Conservation (phyloP, 2,888 invertebrate species). For the Leptothorax acervorum region DNA sequence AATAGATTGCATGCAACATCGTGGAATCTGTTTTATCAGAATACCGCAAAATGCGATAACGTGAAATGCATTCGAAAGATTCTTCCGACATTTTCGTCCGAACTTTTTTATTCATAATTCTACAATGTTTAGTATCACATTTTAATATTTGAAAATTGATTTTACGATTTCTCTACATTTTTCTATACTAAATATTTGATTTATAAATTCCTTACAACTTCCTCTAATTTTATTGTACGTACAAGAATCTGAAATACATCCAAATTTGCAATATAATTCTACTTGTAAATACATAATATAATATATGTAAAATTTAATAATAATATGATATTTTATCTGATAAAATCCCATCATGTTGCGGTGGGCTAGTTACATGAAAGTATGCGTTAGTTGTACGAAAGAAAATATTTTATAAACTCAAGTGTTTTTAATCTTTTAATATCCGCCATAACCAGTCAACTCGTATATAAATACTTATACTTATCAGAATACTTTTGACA, state of each 20-base stretch:
- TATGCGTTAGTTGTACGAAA: not conserved
- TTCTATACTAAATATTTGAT: not conserved
- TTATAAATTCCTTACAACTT: not conserved
- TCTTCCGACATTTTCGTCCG: not conserved
- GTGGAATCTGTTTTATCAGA: not conserved
- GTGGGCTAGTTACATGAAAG: not conserved
- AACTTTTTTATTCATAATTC: not conserved
- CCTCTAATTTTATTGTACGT: not conserved
- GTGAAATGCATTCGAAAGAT: not conserved
- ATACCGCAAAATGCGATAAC: not conserved
- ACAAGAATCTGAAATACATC: not conserved
- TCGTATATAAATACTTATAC: not conserved
- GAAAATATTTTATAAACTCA: not conserved
- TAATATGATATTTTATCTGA: not conserved
- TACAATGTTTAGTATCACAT: not conserved
- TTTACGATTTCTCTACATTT: not conserved
- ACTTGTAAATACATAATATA: not conserved
- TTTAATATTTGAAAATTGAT: not conserved
- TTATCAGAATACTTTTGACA: slow-evolving; percentile 13
- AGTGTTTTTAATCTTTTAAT: slow-evolving; percentile 33
- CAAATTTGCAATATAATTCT: not conserved
- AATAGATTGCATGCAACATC: not conserved
- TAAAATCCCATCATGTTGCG: not conserved
- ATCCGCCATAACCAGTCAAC: not conserved
- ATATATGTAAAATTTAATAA: not conserved